A percentile compares a stretch with the other conserved stretches of the same genome.
Conservation (phyloP, 2,113 vertebrate genomes). For the Ptilorrhoa leucosticta region DNA sequence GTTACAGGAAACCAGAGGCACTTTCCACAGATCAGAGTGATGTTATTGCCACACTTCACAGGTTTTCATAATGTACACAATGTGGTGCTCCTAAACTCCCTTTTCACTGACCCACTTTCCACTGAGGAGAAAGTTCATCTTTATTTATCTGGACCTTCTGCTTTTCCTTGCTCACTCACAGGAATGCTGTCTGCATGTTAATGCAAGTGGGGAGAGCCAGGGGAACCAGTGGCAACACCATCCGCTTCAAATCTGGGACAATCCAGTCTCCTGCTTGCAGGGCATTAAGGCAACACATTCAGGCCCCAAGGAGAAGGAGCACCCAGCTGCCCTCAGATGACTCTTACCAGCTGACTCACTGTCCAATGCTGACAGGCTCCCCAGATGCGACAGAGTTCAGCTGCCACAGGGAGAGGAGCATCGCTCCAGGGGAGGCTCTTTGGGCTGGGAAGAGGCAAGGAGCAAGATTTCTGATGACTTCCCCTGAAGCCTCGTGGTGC, state of each 20-base stretch:
- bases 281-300: background rate
- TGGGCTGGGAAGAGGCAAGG: background rate
- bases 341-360: background rate
- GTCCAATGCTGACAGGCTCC: background rate
- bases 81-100: background rate
- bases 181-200: slow-evolving; percentile 7
- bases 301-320: slow-evolving; percentile 4
- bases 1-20: slow-evolving; percentile 8
- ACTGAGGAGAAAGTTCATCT: slow-evolving; percentile 32
- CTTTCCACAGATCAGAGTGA: background rate
- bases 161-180: background rate
- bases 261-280: background rate
- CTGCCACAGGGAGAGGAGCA: background rate
- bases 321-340: background rate
- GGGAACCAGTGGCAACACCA: background rate
- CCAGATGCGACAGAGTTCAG: background rate
- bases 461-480: background rate
- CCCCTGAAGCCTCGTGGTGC: background rate
- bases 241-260: background rate
- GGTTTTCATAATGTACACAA: background rate
- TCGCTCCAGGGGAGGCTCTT: background rate
- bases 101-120: slow-evolving; percentile 34
- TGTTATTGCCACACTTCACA: background rate
- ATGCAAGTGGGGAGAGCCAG: background rate
- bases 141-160: slow-evolving; percentile 43